Base-by-base conservation (phyloP, 2,797 vertebrate genomes). In the Knipowitschia caucasica region DNA sequence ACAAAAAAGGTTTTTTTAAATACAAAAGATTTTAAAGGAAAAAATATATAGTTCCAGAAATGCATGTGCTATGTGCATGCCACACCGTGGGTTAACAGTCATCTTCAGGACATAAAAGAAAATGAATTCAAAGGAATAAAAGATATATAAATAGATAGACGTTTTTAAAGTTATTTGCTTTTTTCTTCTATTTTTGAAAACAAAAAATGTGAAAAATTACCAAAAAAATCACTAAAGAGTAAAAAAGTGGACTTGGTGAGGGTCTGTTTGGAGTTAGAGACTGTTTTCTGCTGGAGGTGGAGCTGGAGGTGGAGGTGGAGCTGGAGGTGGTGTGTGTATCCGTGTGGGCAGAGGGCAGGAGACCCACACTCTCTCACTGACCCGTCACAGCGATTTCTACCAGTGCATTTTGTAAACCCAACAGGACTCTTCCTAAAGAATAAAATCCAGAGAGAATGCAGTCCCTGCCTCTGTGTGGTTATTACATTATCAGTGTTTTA, bases 61-160 rank as follows among this genome's bases (percentile, higher is more conserved):
- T 92, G 91, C 91, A 92, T 92, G 91, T 92, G 89, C 91, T 85
- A 91, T 90, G 89, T 91, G 91, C 91, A 92, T 92, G 91, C 89
- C 88, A 89, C 87, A 88, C 88, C 84, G 85, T 91, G 88, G 89
- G 83, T 89, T 87, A 86, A 88, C 85, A 84, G 89, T 91, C 86
- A 91, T 88, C 88, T 91, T 90, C 90, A 91, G 89, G 87, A 91
- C 86, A 86, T 82, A 83, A 88, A 86, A 88, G 81, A 86, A 80
- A 85, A 87, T 76, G 83, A 88, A 86, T 86, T 86, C 77, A 90
- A 82, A 88, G 83, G 71, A 82, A 79, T 81, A 69, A 67, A 71
- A 71, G 75, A 82, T 77, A 89, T 84, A 88, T 85, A 85, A 77
- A 86, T 89, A 89, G 79, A 86, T 89, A 86, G 85, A 87, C 89